Percentiles rank a stretch among this genome's conserved stretches.
Evolutionary conservation across 2,797 vertebrate genomes (phyloP).

Genomic region (Ibycter americanus): DNA sequence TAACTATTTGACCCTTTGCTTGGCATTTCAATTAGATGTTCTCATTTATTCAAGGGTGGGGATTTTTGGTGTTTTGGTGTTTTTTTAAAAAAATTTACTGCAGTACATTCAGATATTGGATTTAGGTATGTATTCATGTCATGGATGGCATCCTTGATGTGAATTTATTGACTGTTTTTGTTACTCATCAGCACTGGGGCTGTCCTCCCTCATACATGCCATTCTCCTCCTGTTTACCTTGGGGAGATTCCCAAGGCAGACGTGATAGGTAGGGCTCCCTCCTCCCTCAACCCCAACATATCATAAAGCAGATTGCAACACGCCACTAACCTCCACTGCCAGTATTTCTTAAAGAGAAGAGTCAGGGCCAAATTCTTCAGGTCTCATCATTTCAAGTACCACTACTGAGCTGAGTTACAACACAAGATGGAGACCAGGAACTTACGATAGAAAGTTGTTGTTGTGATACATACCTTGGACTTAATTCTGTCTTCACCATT

Average conservation of each 20-base stretch:
- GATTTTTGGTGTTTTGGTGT: neutral
- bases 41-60: neutral
- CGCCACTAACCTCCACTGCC: neutral
- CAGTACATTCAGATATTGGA: neutral
- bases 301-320: neutral
- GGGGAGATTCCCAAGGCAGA: neutral
- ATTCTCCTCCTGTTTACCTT: neutral
- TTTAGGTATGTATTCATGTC: neutral
- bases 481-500: neutral
- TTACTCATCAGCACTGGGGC: neutral
- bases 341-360: neutral
- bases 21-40: neutral
- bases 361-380: neutral
- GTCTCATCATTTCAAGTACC: neutral
- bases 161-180: slow-evolving; percentile 16
- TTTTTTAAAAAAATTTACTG: neutral
- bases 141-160: neutral
- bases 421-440: neutral
- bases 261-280: neutral
- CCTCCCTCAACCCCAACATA: neutral
- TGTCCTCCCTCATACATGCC: neutral
- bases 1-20: neutral
- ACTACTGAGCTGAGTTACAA: neutral
- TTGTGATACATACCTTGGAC: neutral
- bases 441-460: rapidly evolving